Percentiles rank a stretch among this genome's conserved stretches.
Evolutionary conservation across 1,140 invertebrate species (phyloP).

Genomic region (Cecropterus lyciades): DNA sequence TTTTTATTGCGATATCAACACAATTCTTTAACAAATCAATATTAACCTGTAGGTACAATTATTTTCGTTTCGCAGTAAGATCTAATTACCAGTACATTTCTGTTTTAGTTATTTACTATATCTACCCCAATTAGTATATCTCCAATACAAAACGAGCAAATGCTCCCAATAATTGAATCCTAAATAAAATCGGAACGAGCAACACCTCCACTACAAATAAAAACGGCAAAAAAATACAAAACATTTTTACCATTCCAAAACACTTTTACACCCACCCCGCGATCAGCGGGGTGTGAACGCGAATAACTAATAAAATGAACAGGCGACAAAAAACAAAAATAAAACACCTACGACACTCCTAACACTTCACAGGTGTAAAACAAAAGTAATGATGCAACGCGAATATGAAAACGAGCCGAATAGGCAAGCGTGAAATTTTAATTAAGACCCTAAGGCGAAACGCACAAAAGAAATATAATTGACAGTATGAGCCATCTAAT

Average conservation of each 20-base stretch:
- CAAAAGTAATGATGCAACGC: slow-evolving; percentile 62
- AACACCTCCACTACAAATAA: not conserved
- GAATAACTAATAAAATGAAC: slow-evolving; percentile 42
- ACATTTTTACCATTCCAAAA: slow-evolving; percentile 29
- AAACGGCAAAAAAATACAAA: slow-evolving; percentile 28
- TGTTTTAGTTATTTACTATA: no score
- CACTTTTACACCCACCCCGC: slow-evolving; percentile 11
- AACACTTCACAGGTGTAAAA: slow-evolving; percentile 79
- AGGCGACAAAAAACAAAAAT: slow-evolving; percentile 51
- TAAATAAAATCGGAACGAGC: slow-evolving; percentile 15
- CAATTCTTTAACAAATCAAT: no score
- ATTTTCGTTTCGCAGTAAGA: no score
- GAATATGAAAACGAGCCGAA: slow-evolving; percentile 51
- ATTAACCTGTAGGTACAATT: no score
- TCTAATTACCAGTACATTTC: no score
- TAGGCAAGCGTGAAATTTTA: slow-evolving; percentile 75
- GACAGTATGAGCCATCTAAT: slow-evolving; percentile 74
- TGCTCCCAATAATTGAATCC: slow-evolving; percentile 1
- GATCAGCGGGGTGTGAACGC: slow-evolving; percentile 30
- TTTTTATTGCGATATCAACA: no score
- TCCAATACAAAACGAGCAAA: not conserved
- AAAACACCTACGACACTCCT: slow-evolving; percentile 62
- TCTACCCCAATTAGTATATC: no score
- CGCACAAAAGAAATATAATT: slow-evolving; percentile 70
- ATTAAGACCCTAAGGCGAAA: slow-evolving; percentile 72